Percentiles rank a stretch among this genome's conserved stretches.
These are phyloP conservation scores for Sialia sialis DNA, from an alignment of 2,113 vertebrate genomes.

Conservation along the genomic window DNA sequence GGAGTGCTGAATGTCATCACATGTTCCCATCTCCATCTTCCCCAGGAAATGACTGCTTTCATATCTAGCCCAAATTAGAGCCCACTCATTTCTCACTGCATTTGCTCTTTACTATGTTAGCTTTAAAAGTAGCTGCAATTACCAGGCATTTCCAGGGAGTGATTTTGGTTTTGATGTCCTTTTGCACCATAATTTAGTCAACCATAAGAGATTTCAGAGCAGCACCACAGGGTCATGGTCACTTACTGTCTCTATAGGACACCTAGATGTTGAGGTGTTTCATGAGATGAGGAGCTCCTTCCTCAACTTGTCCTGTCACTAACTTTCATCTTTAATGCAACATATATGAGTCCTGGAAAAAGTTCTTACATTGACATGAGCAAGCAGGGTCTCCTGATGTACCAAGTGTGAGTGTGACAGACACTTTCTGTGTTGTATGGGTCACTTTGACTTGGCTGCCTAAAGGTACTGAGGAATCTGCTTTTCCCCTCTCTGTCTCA, in stretches of 20 bases:
- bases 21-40: not conserved
- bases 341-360: not conserved
- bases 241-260: not conserved
- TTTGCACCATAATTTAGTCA: not conserved
- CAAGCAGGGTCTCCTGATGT: not conserved
- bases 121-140: not conserved
- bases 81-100: not conserved
- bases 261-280: not conserved
- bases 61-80: not conserved
- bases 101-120: not conserved
- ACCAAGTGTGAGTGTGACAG: not conserved
- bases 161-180: not conserved
- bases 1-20: fast-evolving
- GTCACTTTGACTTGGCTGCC: not conserved
- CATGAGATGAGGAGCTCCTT: not conserved
- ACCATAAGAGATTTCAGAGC: not conserved
- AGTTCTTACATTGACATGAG: not conserved
- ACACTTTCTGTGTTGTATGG: not conserved
- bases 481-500: not conserved
- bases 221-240: not conserved
- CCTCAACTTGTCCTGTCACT: not conserved
- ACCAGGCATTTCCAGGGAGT: not conserved
- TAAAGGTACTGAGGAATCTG: not conserved
- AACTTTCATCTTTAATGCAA: not conserved
- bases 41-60: not conserved